Evolutionary conservation across 2,113 vertebrate species (phyloP), one percentile per base, ranked within the genome.

Genomic region (Acrocephalus arundinaceus): DNA sequence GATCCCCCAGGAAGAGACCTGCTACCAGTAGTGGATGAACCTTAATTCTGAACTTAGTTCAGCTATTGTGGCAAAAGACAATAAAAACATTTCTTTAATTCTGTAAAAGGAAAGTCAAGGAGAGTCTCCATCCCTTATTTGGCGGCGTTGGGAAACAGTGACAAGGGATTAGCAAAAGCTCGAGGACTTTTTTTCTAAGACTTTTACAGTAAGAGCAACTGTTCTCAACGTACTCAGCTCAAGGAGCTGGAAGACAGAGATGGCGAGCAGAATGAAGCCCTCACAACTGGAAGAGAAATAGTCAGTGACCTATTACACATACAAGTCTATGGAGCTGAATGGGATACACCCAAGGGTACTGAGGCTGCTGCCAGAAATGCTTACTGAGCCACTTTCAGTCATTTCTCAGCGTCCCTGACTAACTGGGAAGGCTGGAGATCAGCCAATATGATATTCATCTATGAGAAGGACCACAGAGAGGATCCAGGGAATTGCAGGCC

Each of bases 371-470:
- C 6, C 2, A 2, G 41, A 76, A 72, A 39, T 24, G 24, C 6
- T 61, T 45, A 48, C 10, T 20, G 14, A 67, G 13, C 7, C 27
- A 62, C 27, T 85, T 62, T 15, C 63, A 13, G 19, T 31, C 2
- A 16, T 68, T 52, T 72, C 31, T 43, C 43, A 57, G 13, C 19
- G 20, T 9, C n/a, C 20, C 52, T 57, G 22, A 22, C 25, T 19
- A 52, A 24, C 3, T 4, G 4, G 4, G 6, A n/a, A 67, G n/a
- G 15, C 11, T 57, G 48, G 4, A 61, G 8, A 14, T 65, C 51
- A 55, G 7, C 7, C 45, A 65, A 1, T 6, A 4, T 61, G 11
- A 11, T 1, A 1, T 21, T 6, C 4, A 11, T 21, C 17, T 43
- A 61, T 18, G 27, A 55, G 16, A 51, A 77, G 4, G 15, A 16